A percentile compares a stretch with the other conserved stretches of the same genome.
phyloP scores from a whole-genome alignment of 2,888 invertebrate genomes.

The Argyresthia albistria region DNA sequence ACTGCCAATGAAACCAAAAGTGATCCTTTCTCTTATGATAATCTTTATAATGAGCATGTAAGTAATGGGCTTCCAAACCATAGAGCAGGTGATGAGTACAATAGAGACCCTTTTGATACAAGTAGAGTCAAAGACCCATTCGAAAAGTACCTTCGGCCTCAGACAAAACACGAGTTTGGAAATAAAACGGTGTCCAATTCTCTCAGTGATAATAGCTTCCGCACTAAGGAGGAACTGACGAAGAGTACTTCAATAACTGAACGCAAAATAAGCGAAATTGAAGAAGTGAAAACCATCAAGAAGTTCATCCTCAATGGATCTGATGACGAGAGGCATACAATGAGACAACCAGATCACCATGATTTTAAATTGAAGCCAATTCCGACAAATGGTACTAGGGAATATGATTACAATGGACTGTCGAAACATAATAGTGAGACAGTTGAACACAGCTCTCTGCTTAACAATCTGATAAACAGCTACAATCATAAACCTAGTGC shows the following conservation, averaged over 20 bases:
- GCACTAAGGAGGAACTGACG: slow-evolving; percentile 42
- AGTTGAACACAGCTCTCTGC: too few species aligned
- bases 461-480: too few species aligned
- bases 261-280: slow-evolving; percentile 51
- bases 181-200: slow-evolving; percentile 38
- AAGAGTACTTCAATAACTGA: slow-evolving; percentile 54
- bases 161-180: slow-evolving; percentile 27
- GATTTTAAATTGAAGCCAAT: background rate
- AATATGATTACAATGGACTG: too few species aligned
- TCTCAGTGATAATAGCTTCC: slow-evolving; percentile 47
- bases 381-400: background rate
- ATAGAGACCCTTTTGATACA: slow-evolving; percentile 47
- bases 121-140: slow-evolving; percentile 44
- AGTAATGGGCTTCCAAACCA: slow-evolving; percentile 32
- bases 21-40: slow-evolving; percentile 24
- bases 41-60: slow-evolving; percentile 23
- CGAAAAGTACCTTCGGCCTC: slow-evolving; percentile 42
- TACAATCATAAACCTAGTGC: too few species aligned
- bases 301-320: slow-evolving; percentile 55
- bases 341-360: background rate
- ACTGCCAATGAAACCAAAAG: slow-evolving; percentile 23
- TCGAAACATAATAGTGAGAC: too few species aligned
- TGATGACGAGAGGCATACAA: slow-evolving; percentile 15
- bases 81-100: slow-evolving; percentile 20
- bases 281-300: slow-evolving; percentile 64